phyloP scores from a whole-genome alignment of 2,888 invertebrate genomes.

The Leucania comma region DNA sequence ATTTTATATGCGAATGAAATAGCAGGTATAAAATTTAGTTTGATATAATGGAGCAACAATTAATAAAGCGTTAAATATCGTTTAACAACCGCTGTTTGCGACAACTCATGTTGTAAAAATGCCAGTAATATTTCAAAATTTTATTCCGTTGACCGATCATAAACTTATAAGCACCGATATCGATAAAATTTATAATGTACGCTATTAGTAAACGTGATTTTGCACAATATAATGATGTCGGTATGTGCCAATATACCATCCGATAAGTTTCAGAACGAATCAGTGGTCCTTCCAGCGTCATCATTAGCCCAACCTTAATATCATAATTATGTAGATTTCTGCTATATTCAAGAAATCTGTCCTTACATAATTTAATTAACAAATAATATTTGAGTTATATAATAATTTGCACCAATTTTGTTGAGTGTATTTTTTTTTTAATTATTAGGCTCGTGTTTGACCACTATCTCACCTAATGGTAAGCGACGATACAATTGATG shows the following conservation, averaged over 20 bases:
- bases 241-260: not conserved
- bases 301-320: not conserved
- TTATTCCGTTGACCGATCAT: slow-evolving; percentile 21
- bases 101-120: slow-evolving; percentile 36
- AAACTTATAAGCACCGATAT: slow-evolving; percentile 37
- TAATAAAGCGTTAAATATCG: slow-evolving; percentile 17
- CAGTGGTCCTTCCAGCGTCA: not conserved
- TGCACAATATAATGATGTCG: slow-evolving; percentile 13
- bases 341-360: not conserved
- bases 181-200: slow-evolving; percentile 24
- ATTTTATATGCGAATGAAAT: not conserved
- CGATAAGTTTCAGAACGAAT: not conserved
- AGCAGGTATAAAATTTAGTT: not conserved
- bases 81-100: slow-evolving; percentile 32
- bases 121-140: slow-evolving; percentile 28
- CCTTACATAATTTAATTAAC: not conserved
- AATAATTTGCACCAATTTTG: not conserved
- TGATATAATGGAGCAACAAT: slow-evolving; percentile 1
- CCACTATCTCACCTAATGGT: too few relatives aligned
- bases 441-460: too few relatives aligned
- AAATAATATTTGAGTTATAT: not conserved
- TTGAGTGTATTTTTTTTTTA: not conserved
- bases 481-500: too few relatives aligned
- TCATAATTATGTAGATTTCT: not conserved
- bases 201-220: slow-evolving; percentile 34